Evolutionary conservation across 1,140 invertebrate genomes (phyloP), one percentile per base, ranked within the genome.

Genomic region (Sitobion miscanthi): DNA sequence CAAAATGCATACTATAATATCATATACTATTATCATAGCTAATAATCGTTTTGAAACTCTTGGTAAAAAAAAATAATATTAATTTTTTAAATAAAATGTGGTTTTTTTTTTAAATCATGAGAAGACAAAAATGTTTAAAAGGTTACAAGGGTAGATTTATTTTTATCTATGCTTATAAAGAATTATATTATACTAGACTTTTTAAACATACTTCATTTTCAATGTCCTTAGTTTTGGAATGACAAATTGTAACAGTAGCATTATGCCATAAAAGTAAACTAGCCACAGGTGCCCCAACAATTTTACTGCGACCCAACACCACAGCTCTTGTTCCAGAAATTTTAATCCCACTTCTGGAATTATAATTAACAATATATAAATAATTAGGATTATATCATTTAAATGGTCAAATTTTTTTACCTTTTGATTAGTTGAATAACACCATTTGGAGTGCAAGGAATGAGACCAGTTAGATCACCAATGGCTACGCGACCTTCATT

Each of bases 221-320:
- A 57, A 99, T 96, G 95, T 99, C 96, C 94, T 97, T 97, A 0
- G 99, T 99, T 95, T 97, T 98, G 0, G 99, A 99, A 95, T 99
- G 99, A 94, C 99, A 99, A 57, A 99, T 96, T 20, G 98, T 99
- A 1, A 99, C 99, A 6, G 99, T 99, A 1, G 99, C 99, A 96
- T 99, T 96, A 93, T 99, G 96, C 99, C 99, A 99, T 95, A 99
- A 98, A 17, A 99, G 96, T 23, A 99, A 96, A 95, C 99, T 98
- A 0, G 98, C 96, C 92, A 98, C 97, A 1, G 99, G 99, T 0
- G 98, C 98, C 45, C 99, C 99, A 11, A 99, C 99, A 95, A 99
- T 99, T 96, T 99, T 99, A 95, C 99, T 99, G 94, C 99, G 96
- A 8, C 99, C 99, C 82, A 99, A 95, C 21, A 99, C 99, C 30